Conservation (phyloP, 2,113 vertebrate species). For the Garra rufa region DNA sequence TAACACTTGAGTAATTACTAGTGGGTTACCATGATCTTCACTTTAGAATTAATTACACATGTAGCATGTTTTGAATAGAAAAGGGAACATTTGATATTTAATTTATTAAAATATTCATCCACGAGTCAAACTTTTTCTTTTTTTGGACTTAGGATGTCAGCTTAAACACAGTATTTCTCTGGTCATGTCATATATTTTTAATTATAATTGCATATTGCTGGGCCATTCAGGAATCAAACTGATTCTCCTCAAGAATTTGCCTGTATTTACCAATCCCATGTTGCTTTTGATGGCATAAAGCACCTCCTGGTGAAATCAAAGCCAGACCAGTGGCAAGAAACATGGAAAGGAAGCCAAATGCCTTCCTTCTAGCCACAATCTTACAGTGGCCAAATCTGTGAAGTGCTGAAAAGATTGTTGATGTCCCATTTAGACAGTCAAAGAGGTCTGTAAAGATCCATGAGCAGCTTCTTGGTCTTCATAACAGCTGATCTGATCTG, state of each 20-base stretch:
- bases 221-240: not conserved
- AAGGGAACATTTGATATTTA: not conserved
- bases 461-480: not conserved
- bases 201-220: not conserved
- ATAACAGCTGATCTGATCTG: constrained; percentile 13
- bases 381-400: constrained; percentile 22
- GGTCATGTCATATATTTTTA: not conserved
- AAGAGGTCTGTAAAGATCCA: not conserved
- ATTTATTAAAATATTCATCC: not conserved
- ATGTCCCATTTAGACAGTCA: constrained; percentile 23
- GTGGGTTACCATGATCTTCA: no score
- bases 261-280: not conserved
- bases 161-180: not conserved
- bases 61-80: no score
- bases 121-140: not conserved
- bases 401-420: constrained; percentile 54
- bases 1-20: no score
- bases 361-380: not conserved
- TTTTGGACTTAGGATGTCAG: not conserved
- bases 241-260: not conserved
- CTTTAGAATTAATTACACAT: no score
- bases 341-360: not conserved
- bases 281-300: constrained; percentile 17
- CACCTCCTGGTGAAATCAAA: constrained; percentile 11
- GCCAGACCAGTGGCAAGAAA: not conserved